Evolutionary conservation across 2,888 invertebrate genomes (phyloP), one percentile per base, ranked within the genome.

Genomic region (Acronicta leporina): DNA sequence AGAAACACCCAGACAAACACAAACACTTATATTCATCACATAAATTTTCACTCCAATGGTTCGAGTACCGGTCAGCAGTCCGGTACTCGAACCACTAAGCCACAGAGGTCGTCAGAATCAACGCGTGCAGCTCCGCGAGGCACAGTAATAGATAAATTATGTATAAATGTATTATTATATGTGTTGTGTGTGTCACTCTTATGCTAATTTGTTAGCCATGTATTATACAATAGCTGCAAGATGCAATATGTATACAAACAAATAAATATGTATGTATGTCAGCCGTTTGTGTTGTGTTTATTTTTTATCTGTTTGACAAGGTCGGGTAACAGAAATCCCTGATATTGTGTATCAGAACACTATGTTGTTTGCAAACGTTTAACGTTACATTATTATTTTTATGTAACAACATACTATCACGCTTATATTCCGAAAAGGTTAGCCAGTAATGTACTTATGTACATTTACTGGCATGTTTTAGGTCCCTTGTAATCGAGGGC

Each of bases 141-240:
- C n/a, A n/a, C n/a, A n/a, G n/a, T n/a, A n/a, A n/a, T n/a, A n/a
- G n/a, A n/a, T n/a, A 7, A 9, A 7, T 9, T 30, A 30, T 30
- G 10, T 33, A 27, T 7, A 27, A 27, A 27, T 5, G 7, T 27
- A 27, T 5, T 2, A 27, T 27, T 33, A 33, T 38, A 11, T 35
- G 11, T 5, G 11, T 35, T 5, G 38, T 7, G n/a, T 38, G 4
- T 38, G 33, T 11, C 33, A 38, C n/a, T 13, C n/a, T 38, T 6
- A 78, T 80, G 78, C 67, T 80, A 80, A 80, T 80, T 61, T 68
- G 68, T 45, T 41, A 53, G 46, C 46, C 43, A 30, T 9, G n/a
- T 30, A n/a, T 41, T 50, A 25, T 44, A 58, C 35, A 65, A 54
- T 70, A 42, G 42, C 11, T 71, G 60, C 61, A 55, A 41, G 41